Conservation (phyloP, 2,888 invertebrate genomes). For the Sympetrum striolatum region DNA sequence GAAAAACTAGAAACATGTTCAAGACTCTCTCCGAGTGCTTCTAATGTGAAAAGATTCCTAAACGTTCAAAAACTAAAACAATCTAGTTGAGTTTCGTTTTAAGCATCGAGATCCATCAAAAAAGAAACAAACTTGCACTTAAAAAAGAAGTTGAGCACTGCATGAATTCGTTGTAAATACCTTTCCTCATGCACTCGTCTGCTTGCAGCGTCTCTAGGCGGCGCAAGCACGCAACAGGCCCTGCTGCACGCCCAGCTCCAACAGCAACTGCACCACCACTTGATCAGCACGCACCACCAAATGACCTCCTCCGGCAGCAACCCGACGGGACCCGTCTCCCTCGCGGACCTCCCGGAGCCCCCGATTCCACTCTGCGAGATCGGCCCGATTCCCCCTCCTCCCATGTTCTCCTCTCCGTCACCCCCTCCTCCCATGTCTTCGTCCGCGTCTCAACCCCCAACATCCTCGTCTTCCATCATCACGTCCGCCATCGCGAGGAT, state of each 20-base stretch:
- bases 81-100: no score
- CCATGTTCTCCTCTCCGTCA: constrained; percentile 84
- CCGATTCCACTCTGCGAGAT: constrained; percentile 92
- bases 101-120: no score
- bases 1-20: no score
- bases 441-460: constrained; percentile 71
- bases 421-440: constrained; percentile 59
- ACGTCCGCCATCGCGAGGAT: constrained; percentile 48
- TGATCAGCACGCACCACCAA: neutral
- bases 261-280: constrained; percentile 46
- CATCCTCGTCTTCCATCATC: constrained; percentile 52
- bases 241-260: constrained; percentile 47
- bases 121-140: no score
- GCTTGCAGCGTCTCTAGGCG: neutral
- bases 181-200: no score
- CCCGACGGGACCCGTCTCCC: constrained; percentile 64
- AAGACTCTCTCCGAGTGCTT: no score
- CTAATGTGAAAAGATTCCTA: no score
- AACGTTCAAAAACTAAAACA: no score
- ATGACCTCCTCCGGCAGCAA: no score
- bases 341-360: constrained; percentile 89
- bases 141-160: no score
- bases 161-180: no score
- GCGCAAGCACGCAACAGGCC: constrained; percentile 48
- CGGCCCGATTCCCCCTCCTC: constrained; percentile 92